Evolutionary conservation across 2,113 vertebrate genomes (phyloP).

Genomic region (Hystrix brachyura): DNA sequence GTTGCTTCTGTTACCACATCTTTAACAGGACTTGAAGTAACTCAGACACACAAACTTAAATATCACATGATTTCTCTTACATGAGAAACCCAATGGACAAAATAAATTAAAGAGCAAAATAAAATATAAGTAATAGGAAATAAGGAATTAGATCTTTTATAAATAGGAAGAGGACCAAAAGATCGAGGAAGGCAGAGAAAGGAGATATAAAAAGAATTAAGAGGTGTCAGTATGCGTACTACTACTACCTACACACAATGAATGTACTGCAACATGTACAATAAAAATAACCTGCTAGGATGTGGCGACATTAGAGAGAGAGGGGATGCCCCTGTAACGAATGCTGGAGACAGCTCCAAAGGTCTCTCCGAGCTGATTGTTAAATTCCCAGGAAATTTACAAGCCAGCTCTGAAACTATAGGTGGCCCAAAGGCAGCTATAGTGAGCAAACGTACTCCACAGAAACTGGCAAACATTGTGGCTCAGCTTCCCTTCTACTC

Average conservation of each 20-base stretch:
- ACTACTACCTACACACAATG: not conserved
- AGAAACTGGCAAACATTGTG: not conserved
- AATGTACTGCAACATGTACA: not conserved
- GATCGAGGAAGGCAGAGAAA: not conserved
- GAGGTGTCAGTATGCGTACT: not conserved
- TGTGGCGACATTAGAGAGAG: not conserved
- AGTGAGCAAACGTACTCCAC: not conserved
- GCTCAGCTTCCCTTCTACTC: not conserved
- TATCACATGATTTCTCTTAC: not conserved
- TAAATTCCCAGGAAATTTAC: constrained; percentile 22
- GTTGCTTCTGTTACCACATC: not conserved
- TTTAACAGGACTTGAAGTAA: not conserved
- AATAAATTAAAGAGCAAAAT: not conserved
- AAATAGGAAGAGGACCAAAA: not conserved
- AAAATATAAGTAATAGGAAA: not conserved
- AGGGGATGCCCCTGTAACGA: not conserved
- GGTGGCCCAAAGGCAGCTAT: not conserved
- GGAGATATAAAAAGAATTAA: not conserved
- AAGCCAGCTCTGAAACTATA: not conserved
- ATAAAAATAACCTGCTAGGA: not conserved
- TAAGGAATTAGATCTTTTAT: not conserved
- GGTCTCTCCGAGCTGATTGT: not conserved
- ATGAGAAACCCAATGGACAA: not conserved
- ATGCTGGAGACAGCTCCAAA: not conserved
- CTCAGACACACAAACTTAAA: not conserved